A percentile compares a stretch with the other conserved stretches of the same genome.
These are phyloP conservation scores for Anisognathus igniventris DNA, from an alignment of 2,797 vertebrate species.

Conservation along the genomic window DNA sequence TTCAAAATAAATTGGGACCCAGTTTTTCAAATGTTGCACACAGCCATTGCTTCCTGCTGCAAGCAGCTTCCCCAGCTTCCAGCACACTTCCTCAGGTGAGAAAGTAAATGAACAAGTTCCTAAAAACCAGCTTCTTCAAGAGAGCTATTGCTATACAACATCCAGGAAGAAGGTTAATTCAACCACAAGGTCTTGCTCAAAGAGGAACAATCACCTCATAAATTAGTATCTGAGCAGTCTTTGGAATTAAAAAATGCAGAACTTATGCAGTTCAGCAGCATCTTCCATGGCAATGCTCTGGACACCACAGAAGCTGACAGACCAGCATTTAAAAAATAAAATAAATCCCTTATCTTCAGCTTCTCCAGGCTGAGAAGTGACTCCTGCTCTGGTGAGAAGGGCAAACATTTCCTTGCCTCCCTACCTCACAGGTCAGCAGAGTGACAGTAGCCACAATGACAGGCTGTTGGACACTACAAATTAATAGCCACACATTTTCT, in stretches of 20 bases:
- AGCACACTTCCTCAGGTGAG: neutral
- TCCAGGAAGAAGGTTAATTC: neutral
- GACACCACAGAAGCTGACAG: neutral
- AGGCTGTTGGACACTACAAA: neutral
- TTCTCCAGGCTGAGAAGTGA: neutral
- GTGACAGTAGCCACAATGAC: neutral
- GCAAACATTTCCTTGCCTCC: neutral
- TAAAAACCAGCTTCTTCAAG: neutral
- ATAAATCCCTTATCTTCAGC: neutral
- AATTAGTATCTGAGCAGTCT: conserved; percentile 3
- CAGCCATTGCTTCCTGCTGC: neutral
- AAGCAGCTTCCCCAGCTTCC: neutral
- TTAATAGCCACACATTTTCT: neutral
- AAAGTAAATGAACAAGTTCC: neutral
- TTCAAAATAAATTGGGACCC: neutral
- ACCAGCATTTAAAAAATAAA: neutral
- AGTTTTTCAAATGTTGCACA: neutral
- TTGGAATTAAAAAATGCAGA: neutral
- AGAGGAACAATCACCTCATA: neutral
- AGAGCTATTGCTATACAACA: neutral
- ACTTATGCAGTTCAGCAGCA: neutral
- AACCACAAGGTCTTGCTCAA: neutral
- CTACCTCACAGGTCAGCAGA: neutral
- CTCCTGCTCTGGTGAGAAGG: neutral
- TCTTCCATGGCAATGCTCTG: neutral